Evolutionary conservation across 2,888 invertebrate genomes (phyloP).

Genomic region (Cerastis leucographa): DNA sequence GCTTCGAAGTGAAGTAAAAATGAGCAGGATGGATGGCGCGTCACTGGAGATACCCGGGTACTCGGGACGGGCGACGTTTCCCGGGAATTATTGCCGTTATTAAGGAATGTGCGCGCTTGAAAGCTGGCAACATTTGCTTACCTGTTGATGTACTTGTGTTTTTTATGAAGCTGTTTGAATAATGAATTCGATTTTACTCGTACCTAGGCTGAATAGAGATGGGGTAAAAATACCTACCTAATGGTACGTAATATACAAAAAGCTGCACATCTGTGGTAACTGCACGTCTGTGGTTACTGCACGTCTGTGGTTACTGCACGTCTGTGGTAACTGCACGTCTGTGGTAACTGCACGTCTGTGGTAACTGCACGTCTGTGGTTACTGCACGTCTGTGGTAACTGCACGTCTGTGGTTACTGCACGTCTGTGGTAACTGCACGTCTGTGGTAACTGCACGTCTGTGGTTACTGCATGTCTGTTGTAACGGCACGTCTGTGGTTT

Average conservation of each 20-base stretch:
- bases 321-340: neutral
- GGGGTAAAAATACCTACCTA: neutral
- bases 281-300: too few relatives aligned
- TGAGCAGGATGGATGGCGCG: constrained; percentile 79
- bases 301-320: neutral
- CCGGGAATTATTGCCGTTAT: constrained; percentile 59
- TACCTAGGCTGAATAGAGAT: neutral
- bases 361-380: neutral
- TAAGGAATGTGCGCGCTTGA: constrained; percentile 36
- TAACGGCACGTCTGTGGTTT: neutral
- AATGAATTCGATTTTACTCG: neutral
- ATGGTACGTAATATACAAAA: neutral
- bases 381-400: neutral
- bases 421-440: neutral
- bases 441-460: neutral
- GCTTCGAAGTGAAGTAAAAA: constrained; percentile 73
- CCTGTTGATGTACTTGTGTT: constrained; percentile 54
- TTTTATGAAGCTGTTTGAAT: constrained; percentile 26
- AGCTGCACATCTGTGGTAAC: neutral
- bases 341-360: neutral
- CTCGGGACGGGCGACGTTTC: constrained; percentile 13
- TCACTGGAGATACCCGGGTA: constrained; percentile 60
- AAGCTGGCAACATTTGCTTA: constrained; percentile 37
- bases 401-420: neutral
- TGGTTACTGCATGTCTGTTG: too few relatives aligned